phyloP scores from a whole-genome alignment of 2,797 vertebrate genomes.

The Lagodon rhomboides region DNA sequence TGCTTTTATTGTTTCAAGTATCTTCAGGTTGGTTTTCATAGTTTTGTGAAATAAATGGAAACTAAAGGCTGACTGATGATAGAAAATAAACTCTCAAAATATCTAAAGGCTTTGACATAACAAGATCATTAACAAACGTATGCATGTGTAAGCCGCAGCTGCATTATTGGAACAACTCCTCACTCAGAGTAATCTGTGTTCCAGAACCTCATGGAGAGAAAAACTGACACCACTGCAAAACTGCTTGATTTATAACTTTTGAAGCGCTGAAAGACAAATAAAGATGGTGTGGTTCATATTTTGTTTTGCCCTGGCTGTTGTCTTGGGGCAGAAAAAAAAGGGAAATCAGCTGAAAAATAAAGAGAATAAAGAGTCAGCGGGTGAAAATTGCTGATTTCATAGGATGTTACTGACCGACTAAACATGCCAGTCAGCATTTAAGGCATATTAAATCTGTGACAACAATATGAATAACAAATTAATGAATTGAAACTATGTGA shows the following conservation, averaged over 20 bases:
- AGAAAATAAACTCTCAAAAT: neutral
- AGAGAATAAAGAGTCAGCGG: neutral
- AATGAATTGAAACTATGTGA: slow-evolving; percentile 1
- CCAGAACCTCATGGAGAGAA: neutral
- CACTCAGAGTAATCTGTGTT: neutral
- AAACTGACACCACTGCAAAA: neutral
- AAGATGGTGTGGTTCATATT: neutral
- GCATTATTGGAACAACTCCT: neutral
- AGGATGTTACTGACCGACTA: neutral
- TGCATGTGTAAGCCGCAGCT: neutral
- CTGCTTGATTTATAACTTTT: neutral
- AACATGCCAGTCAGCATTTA: neutral
- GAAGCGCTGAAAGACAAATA: neutral
- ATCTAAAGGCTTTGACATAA: neutral
- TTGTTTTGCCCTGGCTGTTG: neutral
- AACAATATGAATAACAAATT: neutral
- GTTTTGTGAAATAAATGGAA: neutral
- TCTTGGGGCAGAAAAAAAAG: neutral
- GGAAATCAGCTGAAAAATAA: neutral
- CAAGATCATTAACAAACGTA: neutral
- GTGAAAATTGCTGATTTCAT: neutral
- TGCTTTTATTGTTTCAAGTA: neutral
- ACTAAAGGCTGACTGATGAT: neutral
- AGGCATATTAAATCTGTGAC: neutral
- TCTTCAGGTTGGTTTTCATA: neutral